These are phyloP conservation scores for Portunus trituberculatus DNA, from an alignment of 1,140 invertebrate species.

Conservation along the genomic window DNA sequence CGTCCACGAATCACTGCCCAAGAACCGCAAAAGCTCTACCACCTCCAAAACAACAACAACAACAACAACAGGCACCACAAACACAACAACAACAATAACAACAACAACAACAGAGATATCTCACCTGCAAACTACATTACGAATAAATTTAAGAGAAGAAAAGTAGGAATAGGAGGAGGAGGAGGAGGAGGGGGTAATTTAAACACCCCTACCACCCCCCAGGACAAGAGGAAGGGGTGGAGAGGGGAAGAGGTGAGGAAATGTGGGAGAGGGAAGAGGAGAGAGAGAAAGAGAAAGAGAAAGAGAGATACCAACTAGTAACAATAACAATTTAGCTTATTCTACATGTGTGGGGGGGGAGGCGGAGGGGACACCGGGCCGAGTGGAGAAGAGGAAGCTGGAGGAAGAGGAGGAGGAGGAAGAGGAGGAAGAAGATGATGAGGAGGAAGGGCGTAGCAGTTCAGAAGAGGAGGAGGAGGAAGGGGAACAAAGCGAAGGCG, in stretches of 20 bases:
- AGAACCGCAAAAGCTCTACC: conserved; percentile 43
- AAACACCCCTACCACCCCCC: neutral
- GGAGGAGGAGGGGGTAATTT: neutral
- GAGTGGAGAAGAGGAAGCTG: neutral
- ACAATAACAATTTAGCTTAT: conserved; percentile 65
- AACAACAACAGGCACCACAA: neutral
- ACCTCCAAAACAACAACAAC: neutral
- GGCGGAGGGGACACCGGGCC: neutral
- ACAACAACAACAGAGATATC: neutral
- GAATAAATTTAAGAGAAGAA: conserved; percentile 45
- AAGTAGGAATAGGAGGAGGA: neutral
- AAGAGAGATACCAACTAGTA: neutral
- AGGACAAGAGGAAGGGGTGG: conserved; percentile 41
- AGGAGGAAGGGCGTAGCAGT: conserved; percentile 38
- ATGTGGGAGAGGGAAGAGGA: neutral
- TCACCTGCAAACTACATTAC: neutral
- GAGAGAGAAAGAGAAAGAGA: neutral
- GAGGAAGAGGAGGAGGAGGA: conserved; percentile 49
- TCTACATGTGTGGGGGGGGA: conserved; percentile 24
- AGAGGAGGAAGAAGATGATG: neutral
- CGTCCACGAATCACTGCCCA: conserved; percentile 67
- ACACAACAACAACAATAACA: neutral
- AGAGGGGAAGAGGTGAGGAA: neutral
- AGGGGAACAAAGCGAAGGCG: neutral
- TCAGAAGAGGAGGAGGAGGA: conserved; percentile 43